Evolutionary conservation across 1,140 invertebrate species (phyloP), one percentile per base, ranked within the genome.

Genomic region (Atopsyche davidsoni): DNA sequence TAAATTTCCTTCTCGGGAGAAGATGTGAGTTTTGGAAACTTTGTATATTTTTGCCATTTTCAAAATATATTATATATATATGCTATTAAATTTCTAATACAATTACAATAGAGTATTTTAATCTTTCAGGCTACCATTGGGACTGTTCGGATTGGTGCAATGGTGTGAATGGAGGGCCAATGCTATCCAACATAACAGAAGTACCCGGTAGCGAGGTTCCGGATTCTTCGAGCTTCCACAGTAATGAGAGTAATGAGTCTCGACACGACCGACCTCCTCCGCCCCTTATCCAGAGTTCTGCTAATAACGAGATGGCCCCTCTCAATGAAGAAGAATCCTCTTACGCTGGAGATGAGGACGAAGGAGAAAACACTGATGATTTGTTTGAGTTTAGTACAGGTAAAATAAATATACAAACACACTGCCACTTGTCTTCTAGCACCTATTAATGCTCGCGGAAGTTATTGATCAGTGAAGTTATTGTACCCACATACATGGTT

Each of bases 141-240:
- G 92, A 96, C 74, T 93, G 89, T 67, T 94, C 90, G 57, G 92
- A 96, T 76, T 95, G 91, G 91, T 89, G 55, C 79, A 86, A 47
- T 81, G 80, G 60, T 84, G 81, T 67, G 83, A 89, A 70, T 82
- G 68, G 42, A 14, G 48, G 62, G 50, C 62, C 85, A 65, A 86
- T 88, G 51, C 73, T 93, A 59, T 88, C 90, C 41, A 92, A 93
- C 68, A 94, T 94, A 67, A 90, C 90, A 46, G 89, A 92, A 73
- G 87, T 94, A 57, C 88, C 90, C 51, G 88, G 88, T 60, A 88
- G 86, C 61, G 90, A 94, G 77, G 84, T 92, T 45, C 86, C 85
- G 23, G 91, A 95, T 70, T 92, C 89, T 18, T 90, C 88, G 36
- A 88, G 86, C 67, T 83, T 87, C 64, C 87, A 89, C 66, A 91